Percentiles rank a stretch among this genome's conserved stretches.
These are phyloP conservation scores for Poecilia gillii DNA, from an alignment of 2,797 vertebrate species.

Conservation along the genomic window DNA sequence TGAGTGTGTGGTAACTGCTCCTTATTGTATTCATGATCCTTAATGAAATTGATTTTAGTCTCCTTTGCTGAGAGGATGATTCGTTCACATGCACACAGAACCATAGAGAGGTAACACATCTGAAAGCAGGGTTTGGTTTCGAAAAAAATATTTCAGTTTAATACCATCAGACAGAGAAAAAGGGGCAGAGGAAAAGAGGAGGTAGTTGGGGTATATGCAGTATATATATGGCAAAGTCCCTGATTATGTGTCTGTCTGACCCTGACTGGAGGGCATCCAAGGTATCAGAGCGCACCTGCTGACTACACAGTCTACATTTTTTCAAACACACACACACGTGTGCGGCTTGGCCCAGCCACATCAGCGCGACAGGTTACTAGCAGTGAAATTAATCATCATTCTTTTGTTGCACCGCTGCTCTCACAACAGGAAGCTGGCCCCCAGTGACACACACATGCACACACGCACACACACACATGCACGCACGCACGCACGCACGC, in stretches of 20 bases:
- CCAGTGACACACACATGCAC: constrained; percentile 47
- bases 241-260: constrained; percentile 65
- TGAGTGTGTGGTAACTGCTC: constrained; percentile 42
- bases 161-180: constrained; percentile 1
- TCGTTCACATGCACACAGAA: constrained; percentile 19
- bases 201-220: constrained; percentile 27
- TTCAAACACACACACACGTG: constrained; percentile 27
- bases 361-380: constrained; percentile 74
- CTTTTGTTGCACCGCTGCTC: constrained; percentile 75
- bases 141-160: constrained; percentile 22
- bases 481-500: constrained; percentile 19
- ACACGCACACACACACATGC: constrained; percentile 15
- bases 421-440: constrained; percentile 71
- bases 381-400: constrained; percentile 84
- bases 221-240: constrained; percentile 37
- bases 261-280: constrained; percentile 79
- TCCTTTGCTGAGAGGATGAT: constrained; percentile 62
- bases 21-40: constrained; percentile 58
- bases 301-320: constrained; percentile 74
- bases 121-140: constrained; percentile 9
- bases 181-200: not conserved
- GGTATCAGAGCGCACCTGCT: constrained; percentile 79
- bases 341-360: constrained; percentile 43
- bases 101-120: constrained; percentile 19
- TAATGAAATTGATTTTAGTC: constrained; percentile 74